Evolutionary conservation across 2,888 invertebrate species (phyloP).

Genomic region (Drosophila recens): DNA sequence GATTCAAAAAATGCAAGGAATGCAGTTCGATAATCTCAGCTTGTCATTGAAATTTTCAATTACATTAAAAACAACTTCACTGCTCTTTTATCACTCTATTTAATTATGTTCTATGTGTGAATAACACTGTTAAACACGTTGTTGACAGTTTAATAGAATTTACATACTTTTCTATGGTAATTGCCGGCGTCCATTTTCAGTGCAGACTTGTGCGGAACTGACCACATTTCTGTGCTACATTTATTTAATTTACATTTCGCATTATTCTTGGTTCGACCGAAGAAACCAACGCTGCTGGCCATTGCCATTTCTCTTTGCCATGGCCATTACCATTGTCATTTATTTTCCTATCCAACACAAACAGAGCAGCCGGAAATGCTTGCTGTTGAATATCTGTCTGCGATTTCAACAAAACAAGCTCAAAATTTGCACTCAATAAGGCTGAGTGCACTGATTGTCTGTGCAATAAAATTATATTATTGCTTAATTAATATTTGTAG

Average conservation of each 20-base stretch:
- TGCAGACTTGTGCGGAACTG: conserved; percentile 71
- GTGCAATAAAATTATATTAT: conserved; percentile 1
- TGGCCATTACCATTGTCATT: conserved; percentile 54
- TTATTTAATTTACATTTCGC: conserved; percentile 59
- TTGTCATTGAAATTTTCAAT: conserved; percentile 29
- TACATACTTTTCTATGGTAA: conserved; percentile 70
- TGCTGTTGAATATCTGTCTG: conserved; percentile 7
- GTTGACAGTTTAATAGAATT: conserved; percentile 15
- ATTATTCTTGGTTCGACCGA: conserved; percentile 27
- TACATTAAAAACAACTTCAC: conserved; percentile 3
- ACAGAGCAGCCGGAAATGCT: conserved; percentile 52
- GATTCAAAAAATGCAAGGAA: conserved; percentile 18
- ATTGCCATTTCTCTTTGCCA: conserved; percentile 63
- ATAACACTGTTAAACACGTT: conserved; percentile 6
- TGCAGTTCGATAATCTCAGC: conserved; percentile 35
- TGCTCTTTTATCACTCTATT: conserved; percentile 26
- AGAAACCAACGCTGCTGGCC: conserved; percentile 27
- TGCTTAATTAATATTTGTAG: conserved; percentile 1
- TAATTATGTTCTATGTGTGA: conserved; percentile 28
- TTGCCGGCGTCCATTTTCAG: conserved; percentile 74
- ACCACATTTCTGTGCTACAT: conserved; percentile 43
- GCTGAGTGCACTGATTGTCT: conserved; percentile 10
- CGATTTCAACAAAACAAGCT: conserved; percentile 4
- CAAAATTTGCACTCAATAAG: conserved; percentile 33
- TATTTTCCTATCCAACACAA: conserved; percentile 20